Percentiles rank a stretch among this genome's conserved stretches.
phyloP scores from a whole-genome alignment of 2,797 vertebrate genomes.

The Melanogrammus aeglefinus region DNA sequence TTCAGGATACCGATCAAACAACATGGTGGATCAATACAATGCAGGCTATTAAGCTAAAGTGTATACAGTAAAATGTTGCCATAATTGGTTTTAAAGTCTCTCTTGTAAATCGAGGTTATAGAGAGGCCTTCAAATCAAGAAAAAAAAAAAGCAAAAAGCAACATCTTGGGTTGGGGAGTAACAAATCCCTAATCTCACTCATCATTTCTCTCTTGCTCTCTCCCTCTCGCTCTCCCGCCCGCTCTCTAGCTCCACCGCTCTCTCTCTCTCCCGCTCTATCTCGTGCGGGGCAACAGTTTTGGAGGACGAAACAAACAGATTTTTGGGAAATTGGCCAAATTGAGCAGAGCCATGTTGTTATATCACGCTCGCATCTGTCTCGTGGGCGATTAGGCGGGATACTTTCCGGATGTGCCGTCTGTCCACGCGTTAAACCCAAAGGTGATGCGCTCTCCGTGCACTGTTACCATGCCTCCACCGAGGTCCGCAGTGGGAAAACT shows the following conservation, averaged over 20 bases:
- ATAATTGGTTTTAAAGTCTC: background rate
- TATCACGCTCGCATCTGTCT: conserved; percentile 67
- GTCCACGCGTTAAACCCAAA: conserved; percentile 27
- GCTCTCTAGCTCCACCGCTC: background rate
- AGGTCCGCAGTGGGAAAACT: background rate
- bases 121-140: background rate
- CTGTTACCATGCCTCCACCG: conserved; percentile 41
- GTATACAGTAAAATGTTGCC: background rate
- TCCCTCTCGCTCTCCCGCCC: background rate
- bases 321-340: conserved; percentile 60
- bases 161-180: background rate
- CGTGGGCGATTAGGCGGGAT: conserved; percentile 44
- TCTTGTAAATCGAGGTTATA: background rate
- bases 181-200: conserved; percentile 1
- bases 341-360: conserved; percentile 59
- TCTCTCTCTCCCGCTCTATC: background rate
- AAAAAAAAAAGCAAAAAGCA: background rate
- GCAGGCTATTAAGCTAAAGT: background rate
- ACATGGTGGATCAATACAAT: background rate
- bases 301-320: conserved; percentile 39
- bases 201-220: background rate
- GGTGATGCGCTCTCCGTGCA: conserved; percentile 27
- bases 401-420: conserved; percentile 33
- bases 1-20: background rate
- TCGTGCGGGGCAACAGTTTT: conserved; percentile 28